Evolutionary conservation across 2,888 invertebrate species (phyloP).

Genomic region (Julus scanicus): DNA sequence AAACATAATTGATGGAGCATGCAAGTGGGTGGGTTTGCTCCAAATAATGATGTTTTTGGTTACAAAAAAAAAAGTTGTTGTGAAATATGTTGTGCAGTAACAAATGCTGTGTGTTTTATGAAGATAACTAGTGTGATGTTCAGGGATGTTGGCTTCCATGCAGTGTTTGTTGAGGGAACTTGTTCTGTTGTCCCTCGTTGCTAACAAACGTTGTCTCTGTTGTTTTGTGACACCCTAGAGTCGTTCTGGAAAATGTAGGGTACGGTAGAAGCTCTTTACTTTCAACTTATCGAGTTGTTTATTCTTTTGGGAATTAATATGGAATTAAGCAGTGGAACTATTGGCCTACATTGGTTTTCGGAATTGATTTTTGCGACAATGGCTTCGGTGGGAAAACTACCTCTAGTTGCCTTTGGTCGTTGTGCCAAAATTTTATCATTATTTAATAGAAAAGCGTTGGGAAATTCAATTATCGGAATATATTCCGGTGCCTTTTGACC

Average conservation of each 20-base stretch:
- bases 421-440: constrained; percentile 7
- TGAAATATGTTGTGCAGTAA: too few relatives aligned
- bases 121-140: background rate
- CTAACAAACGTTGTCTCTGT: background rate
- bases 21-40: constrained; percentile 19
- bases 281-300: constrained; percentile 2
- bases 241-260: background rate
- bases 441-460: constrained; percentile 29
- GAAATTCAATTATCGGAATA: constrained; percentile 36
- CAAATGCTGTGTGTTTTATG: background rate
- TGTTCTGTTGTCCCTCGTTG: background rate
- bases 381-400: background rate
- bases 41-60: background rate
- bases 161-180: background rate
- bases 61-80: background rate
- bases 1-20: background rate
- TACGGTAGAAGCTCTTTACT: background rate
- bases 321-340: constrained; percentile 30
- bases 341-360: constrained; percentile 36
- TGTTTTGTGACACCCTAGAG: background rate
- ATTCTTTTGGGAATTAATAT: constrained; percentile 30
- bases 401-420: constrained; percentile 10
- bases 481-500: constrained; percentile 30
- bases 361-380: constrained; percentile 35
- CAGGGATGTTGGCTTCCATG: background rate